Evolutionary conservation across 2,797 vertebrate species (phyloP).

Genomic region (Tenualosa ilisha): DNA sequence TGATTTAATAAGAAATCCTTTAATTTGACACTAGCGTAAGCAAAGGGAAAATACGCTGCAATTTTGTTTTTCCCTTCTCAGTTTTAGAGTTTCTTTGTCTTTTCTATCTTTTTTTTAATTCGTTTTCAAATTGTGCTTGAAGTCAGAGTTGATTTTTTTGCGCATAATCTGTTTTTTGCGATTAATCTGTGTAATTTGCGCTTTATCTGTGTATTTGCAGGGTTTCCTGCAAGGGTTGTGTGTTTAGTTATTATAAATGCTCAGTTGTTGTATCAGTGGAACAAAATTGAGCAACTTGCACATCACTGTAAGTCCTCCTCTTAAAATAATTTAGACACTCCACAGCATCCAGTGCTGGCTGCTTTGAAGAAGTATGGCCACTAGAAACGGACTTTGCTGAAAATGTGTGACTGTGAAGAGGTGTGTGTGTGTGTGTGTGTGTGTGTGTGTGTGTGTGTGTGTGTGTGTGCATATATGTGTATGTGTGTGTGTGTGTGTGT

Average conservation of each 20-base stretch:
- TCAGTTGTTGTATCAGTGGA: not conserved
- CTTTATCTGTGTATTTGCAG: not conserved
- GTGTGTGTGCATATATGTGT: constrained; percentile 24
- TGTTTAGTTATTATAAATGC: not conserved
- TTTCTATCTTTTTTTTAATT: constrained; percentile 8
- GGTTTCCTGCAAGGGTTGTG: not conserved
- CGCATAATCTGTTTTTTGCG: no score
- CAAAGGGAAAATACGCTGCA: constrained; percentile 39
- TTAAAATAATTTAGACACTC: not conserved
- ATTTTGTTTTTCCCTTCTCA: constrained; percentile 8
- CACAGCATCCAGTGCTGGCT: not conserved
- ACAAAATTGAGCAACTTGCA: not conserved
- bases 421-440: not conserved
- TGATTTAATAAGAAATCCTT: not conserved
- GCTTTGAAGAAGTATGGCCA: not conserved
- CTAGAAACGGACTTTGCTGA: not conserved
- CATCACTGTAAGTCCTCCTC: not conserved
- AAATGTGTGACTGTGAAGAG: not conserved
- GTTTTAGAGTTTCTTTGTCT: constrained; percentile 15
- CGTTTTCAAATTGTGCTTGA: constrained; percentile 8
- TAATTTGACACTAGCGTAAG: constrained; percentile 49
- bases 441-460: constrained; percentile 7
- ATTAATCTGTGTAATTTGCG: not conserved
- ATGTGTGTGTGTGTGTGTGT: constrained; percentile 26
- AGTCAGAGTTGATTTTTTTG: not conserved